A percentile compares a stretch with the other conserved stretches of the same genome.
Evolutionary conservation across 2,113 vertebrate genomes (phyloP).

Genomic region (Etheostoma spectabile): DNA sequence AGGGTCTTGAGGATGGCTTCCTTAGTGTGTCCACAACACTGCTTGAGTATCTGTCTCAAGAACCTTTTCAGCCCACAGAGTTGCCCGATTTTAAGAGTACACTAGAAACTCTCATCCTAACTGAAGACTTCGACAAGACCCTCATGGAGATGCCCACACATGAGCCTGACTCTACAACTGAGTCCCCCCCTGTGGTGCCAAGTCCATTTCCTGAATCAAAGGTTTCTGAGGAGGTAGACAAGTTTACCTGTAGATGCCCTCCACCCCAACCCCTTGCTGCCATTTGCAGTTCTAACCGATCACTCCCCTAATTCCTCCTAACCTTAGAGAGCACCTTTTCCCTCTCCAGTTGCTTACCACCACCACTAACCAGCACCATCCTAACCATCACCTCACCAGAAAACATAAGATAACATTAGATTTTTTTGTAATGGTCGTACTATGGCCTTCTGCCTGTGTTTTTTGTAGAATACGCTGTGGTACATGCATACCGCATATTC

Average conservation of each 20-base stretch:
- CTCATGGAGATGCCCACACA: slow-evolving; percentile 70
- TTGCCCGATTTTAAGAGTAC: slow-evolving; percentile 47
- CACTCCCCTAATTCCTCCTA: slow-evolving; percentile 66
- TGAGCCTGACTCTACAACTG: slow-evolving; percentile 53
- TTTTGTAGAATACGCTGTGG: slow-evolving; percentile 1
- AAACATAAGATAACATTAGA: slow-evolving; percentile 20
- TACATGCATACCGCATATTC: slow-evolving; percentile 30
- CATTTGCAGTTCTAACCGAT: slow-evolving; percentile 58
- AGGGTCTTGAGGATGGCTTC: slow-evolving; percentile 69
- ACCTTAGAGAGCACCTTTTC: slow-evolving; percentile 64
- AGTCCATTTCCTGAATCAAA: slow-evolving; percentile 63
- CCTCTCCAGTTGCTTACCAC: slow-evolving; percentile 27
- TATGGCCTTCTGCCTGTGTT: slow-evolving; percentile 16
- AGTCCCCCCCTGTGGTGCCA: slow-evolving; percentile 48
- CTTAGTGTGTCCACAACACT: slow-evolving; percentile 67
- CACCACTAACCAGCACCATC: slow-evolving; percentile 66
- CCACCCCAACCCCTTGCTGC: slow-evolving; percentile 21
- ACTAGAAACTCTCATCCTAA: slow-evolving; percentile 26
- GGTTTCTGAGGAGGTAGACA: slow-evolving; percentile 81
- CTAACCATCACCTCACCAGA: slow-evolving; percentile 34
- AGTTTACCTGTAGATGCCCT: slow-evolving; percentile 48
- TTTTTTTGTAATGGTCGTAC: background rate
- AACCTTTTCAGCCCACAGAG: slow-evolving; percentile 49
- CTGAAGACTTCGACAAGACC: slow-evolving; percentile 43
- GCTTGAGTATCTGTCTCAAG: slow-evolving; percentile 67